Conservation (phyloP, 2,888 invertebrate genomes). For the Xanthia togata region DNA sequence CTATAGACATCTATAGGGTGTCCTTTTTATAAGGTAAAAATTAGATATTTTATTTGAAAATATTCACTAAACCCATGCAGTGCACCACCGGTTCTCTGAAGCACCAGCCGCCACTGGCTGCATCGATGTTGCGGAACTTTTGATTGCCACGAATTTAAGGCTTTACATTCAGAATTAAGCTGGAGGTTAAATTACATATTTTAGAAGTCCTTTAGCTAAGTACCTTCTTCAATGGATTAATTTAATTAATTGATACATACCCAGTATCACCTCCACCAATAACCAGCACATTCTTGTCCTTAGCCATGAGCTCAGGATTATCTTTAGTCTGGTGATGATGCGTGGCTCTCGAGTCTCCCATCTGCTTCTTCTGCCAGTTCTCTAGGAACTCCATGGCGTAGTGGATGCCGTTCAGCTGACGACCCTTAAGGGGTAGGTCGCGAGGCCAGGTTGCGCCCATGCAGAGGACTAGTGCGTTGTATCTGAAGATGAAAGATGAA, state of each 20-base stretch:
- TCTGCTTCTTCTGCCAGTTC: constrained; percentile 98
- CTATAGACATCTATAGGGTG: too few relatives aligned
- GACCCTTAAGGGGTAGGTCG: constrained; percentile 96
- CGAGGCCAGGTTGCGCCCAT: constrained; percentile 99
- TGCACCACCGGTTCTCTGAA: too few relatives aligned
- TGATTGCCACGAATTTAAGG: neutral
- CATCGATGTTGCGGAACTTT: neutral
- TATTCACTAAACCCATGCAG: too few relatives aligned
- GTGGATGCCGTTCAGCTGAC: constrained; percentile 97
- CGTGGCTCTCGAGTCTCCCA: constrained; percentile 88
- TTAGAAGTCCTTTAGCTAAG: neutral
- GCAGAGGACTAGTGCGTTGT: constrained; percentile 96
- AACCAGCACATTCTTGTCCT: constrained; percentile 98
- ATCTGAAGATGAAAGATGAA: constrained; percentile 82
- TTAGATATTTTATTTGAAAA: too few relatives aligned
- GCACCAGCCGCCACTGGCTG: too few relatives aligned
- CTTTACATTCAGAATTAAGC: neutral
- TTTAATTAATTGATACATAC: constrained; percentile 67
- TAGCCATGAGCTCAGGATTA: constrained; percentile 93
- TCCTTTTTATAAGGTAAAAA: too few relatives aligned
- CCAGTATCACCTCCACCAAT: constrained; percentile 97
- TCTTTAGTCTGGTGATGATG: constrained; percentile 75
- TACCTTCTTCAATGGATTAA: neutral
- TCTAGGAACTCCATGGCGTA: constrained; percentile 99
- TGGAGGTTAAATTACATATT: neutral